phyloP scores from a whole-genome alignment of 2,113 vertebrate species.

The Neomonachus schauinslandi region DNA sequence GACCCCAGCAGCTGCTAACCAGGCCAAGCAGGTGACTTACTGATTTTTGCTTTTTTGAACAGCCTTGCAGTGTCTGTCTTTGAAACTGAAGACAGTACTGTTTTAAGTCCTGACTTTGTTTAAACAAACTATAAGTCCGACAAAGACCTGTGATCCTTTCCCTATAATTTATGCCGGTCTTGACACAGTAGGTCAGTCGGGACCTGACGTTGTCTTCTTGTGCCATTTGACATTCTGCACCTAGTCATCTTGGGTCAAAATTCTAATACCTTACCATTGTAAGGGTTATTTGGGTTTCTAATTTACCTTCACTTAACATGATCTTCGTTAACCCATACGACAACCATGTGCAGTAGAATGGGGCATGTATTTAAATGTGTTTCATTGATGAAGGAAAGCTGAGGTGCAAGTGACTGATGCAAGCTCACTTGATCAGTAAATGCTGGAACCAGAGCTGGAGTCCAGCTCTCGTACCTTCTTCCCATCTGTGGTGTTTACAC shows the following conservation, averaged over 20 bases:
- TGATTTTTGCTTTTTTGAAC: not conserved
- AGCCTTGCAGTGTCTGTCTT: not conserved
- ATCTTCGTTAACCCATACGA: not conserved
- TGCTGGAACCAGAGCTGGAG: not conserved
- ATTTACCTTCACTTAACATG: not conserved
- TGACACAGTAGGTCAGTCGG: not conserved
- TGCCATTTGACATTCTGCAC: not conserved
- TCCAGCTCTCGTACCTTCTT: rapidly evolving
- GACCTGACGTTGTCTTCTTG: rapidly evolving
- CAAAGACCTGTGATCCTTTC: not conserved
- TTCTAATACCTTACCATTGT: not conserved
- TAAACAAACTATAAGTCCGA: not conserved
- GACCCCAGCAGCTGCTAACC: slow-evolving; percentile 87
- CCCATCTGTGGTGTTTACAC: not conserved
- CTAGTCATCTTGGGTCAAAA: not conserved
- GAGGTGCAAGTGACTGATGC: rapidly evolving
- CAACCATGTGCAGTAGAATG: rapidly evolving
- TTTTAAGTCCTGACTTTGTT: not conserved
- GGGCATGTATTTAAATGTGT: not conserved
- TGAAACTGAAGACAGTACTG: not conserved
- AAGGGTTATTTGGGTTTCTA: not conserved
- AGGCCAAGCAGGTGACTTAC: slow-evolving; percentile 87
- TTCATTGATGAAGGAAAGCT: not conserved
- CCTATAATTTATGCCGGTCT: not conserved
- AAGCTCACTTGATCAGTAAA: too few relatives aligned